Evolutionary conservation across 2,113 vertebrate species (phyloP), one percentile per base, ranked within the genome.

Genomic region (Bettongia penicillata): DNA sequence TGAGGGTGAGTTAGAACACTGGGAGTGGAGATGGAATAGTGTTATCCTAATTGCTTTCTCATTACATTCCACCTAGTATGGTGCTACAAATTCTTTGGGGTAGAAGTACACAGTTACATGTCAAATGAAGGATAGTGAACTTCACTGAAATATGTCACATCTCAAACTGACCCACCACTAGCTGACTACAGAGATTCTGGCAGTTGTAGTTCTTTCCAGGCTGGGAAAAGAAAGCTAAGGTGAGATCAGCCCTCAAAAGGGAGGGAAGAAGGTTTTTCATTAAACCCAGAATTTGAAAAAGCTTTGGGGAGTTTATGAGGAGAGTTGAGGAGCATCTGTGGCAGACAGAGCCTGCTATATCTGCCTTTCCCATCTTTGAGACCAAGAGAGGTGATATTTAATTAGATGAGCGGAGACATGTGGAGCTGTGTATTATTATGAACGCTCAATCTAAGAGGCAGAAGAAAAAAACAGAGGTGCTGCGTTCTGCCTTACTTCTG

Each of bases 31-130:
- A 84, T 43, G 68, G 43, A 84, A 19, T 22, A n/a, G 14, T 22
- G 1, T 31, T 61, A 68, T 68, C 31, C 57, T 37, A 37, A 68
- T 22, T 84, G 16, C 68, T 5, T 23, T 84, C 37, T 22, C 68
- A 12, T 14, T 2, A 1, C 51, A 22, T 77, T 0, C 3, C 3
- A 77, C 37, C n/a, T 7, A 22, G n/a, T 7, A 22, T n/a, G n/a
- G n/a, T 1, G 1, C 16, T 19, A 43, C 16, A 22, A n/a, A n/a
- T 7, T 43, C 31, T 77, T 37, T 55, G 53, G 53, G 68, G n/a
- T 84, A 43, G 16, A 84, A 43, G 22, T 84, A 23, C 19, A 43
- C 68, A 43, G 22, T 43, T 84, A 84, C 7, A 7, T 22, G 1
- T 84, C 14, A 84, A 22, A 7, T 43, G n/a, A 4, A 43, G 68